Conservation (phyloP, 2,113 vertebrate genomes). For the Sardina pilchardus region DNA sequence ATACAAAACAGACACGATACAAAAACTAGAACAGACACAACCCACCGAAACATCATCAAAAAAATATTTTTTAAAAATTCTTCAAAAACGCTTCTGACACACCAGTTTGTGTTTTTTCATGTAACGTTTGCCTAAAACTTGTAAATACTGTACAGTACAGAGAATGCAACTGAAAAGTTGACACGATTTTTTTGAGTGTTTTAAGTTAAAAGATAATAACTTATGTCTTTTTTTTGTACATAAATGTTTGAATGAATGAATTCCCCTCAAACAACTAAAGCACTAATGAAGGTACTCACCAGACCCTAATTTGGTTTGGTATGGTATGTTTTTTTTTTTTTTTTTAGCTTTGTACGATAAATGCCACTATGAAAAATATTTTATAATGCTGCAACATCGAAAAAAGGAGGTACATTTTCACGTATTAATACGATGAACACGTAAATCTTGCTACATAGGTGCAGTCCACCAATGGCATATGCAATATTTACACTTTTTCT, state of each 20-base stretch:
- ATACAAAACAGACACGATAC: slow-evolving; percentile 41
- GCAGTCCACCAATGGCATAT: slow-evolving; percentile 92
- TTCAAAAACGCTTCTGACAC: slow-evolving; percentile 6
- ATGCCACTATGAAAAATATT: slow-evolving; percentile 75
- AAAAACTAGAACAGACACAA: slow-evolving; percentile 41
- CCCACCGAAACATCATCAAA: slow-evolving; percentile 43
- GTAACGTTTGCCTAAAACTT: slow-evolving; percentile 65
- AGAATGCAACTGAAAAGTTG: slow-evolving; percentile 58
- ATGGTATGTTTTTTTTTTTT: slow-evolving; percentile 62
- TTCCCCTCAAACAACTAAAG: slow-evolving; percentile 61
- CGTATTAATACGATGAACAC: slow-evolving; percentile 61
- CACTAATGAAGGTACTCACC: slow-evolving; percentile 78
- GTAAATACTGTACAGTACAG: slow-evolving; percentile 65
- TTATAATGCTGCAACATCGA: slow-evolving; percentile 75
- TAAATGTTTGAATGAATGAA: slow-evolving; percentile 70
- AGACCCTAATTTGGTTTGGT: slow-evolving; percentile 63
- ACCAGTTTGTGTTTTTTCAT: slow-evolving; percentile 47
- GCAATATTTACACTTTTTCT: slow-evolving; percentile 94
- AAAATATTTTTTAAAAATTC: neutral
- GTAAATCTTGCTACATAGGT: slow-evolving; percentile 79
- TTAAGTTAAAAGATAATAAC: slow-evolving; percentile 70
- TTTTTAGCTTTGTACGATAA: slow-evolving; percentile 60
- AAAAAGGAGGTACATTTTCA: slow-evolving; percentile 59
- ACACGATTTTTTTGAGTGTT: slow-evolving; percentile 54
- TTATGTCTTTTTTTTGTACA: slow-evolving; percentile 67